Base-by-base conservation (phyloP, 2,888 invertebrate species). In the Trissolcus brochymenae region DNA sequence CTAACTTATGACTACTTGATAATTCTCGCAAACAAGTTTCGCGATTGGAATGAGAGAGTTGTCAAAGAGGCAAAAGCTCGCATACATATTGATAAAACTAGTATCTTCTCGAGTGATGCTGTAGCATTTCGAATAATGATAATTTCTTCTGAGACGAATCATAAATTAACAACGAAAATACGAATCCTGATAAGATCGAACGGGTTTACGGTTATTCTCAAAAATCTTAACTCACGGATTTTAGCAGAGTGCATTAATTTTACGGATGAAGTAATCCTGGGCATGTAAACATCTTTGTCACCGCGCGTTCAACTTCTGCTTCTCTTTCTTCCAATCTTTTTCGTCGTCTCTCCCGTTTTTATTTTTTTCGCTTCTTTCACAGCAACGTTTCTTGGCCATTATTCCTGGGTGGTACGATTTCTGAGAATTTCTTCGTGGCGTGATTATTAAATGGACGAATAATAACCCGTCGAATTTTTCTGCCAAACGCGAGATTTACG, bases 201-300 rank as follows among this genome's bases (percentile, higher is more conserved):
- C 43, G 62, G 49, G 54, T 55, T 59, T 53, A 46, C 67, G 56
- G 21, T 46, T 57, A 29, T 68, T 75, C 50, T 40, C 59, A 25
- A 4, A 21, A 68, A 57, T 59, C 59, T 46, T 76, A 65, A 76
- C 46, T 59, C 61, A 57, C 25, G 59, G 41, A 64, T 65, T 57
- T 68, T 59, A 25, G 2, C 50, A 13, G 2, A 76, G 57, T 75
- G 75, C 66, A 76, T 65, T 65, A 66, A 70, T 65, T 65, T 70
- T 56, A 61, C 19, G 46, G 43, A 76, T 76, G 65, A 71, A 76
- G 76, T 53, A 65, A 71, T 76, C 71, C 11, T 57, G 16, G 13
- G 25, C 66, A 59, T 70, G 75, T 76, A 70, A 75, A 76, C 64
- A 76, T 65, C 64, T 70, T 70, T 70, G 75, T 76, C 70, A 65